Conservation (phyloP, 2,888 invertebrate species). For the Stomorhina lunata region DNA sequence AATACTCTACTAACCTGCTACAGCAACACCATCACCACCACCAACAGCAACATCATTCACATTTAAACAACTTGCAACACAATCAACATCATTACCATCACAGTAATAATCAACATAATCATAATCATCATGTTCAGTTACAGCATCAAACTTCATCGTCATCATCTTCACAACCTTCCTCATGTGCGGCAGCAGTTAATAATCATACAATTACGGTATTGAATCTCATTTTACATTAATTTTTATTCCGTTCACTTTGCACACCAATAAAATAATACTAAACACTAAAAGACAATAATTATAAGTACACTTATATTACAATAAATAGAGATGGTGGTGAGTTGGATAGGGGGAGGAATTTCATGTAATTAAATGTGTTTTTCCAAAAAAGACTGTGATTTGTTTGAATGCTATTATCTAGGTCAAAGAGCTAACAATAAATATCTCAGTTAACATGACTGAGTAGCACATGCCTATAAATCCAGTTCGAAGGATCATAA, state of each 20-base stretch:
- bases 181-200: slow-evolving; percentile 59
- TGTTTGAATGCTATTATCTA: too few relatives aligned
- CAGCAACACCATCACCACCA: too few relatives aligned
- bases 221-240: slow-evolving; percentile 40
- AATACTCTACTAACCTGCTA: slow-evolving; percentile 67
- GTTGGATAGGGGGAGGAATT: background rate
- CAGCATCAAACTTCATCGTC: slow-evolving; percentile 39
- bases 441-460: too few relatives aligned
- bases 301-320: background rate
- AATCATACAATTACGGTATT: slow-evolving; percentile 64
- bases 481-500: too few relatives aligned
- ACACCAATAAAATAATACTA: background rate
- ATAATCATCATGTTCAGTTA: slow-evolving; percentile 42
- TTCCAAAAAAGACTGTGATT: background rate
- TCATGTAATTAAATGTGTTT: background rate
- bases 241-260: background rate
- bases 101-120: slow-evolving; percentile 17
- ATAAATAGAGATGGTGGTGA: too few relatives aligned
- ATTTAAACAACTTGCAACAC: slow-evolving; percentile 34
- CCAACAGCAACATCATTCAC: slow-evolving; percentile 63
- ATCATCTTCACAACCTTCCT: slow-evolving; percentile 49
- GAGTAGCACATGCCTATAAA: too few relatives aligned
- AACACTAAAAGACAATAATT: slow-evolving; percentile 12
- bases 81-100: slow-evolving; percentile 52
- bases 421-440: too few relatives aligned